These are phyloP conservation scores for Hestina assimilis DNA, from an alignment of 1,140 invertebrate species.

Conservation along the genomic window DNA sequence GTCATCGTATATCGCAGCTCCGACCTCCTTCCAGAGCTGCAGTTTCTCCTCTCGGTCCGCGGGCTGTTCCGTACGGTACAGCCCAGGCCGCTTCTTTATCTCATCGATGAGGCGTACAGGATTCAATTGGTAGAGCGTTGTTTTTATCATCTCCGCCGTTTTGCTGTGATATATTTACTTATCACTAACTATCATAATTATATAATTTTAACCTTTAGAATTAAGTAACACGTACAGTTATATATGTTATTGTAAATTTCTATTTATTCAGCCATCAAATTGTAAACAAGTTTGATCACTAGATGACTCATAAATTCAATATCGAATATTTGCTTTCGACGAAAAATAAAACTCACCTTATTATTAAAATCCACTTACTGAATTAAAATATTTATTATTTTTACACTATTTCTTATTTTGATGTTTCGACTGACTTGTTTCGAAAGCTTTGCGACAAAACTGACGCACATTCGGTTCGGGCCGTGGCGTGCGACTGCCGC, in stretches of 20 bases:
- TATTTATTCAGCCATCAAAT: no score
- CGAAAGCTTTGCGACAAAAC: constrained; percentile 31
- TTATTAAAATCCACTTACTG: neutral
- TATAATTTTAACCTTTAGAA: no score
- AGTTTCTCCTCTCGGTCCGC: constrained; percentile 55
- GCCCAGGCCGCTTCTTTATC: constrained; percentile 52
- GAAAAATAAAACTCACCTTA: neutral
- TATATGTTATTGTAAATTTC: no score
- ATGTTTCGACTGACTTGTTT: no score
- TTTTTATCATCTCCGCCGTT: constrained; percentile 14
- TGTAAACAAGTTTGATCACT: neutral
- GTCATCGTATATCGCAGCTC: constrained; percentile 50
- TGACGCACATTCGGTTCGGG: constrained; percentile 25
- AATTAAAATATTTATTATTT: no score
- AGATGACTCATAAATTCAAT: neutral
- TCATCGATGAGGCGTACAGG: constrained; percentile 57
- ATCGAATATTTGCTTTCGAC: neutral
- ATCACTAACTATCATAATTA: no score
- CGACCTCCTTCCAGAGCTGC: constrained; percentile 63
- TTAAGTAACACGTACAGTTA: no score
- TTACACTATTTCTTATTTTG: no score
- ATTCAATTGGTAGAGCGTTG: constrained; percentile 40
- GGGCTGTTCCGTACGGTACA: constrained; percentile 50
- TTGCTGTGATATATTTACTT: neutral
- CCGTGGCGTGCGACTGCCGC: constrained; percentile 39